Evolutionary conservation across 2,888 invertebrate genomes (phyloP).

Genomic region (Hyposoter dolosus): DNA sequence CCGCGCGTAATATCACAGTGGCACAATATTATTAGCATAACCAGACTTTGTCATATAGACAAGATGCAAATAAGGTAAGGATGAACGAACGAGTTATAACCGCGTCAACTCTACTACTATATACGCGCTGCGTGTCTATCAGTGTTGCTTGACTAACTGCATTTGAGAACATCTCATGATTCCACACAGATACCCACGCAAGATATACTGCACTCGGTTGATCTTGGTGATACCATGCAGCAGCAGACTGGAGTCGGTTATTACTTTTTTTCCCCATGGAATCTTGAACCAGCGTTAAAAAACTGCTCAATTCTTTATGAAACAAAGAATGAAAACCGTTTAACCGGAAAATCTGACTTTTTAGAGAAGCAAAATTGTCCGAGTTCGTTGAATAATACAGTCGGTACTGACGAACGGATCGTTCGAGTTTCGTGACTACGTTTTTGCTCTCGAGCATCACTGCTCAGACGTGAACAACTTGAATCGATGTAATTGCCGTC

Average conservation of each 20-base stretch:
- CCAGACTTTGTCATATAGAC: conserved; percentile 71
- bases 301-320: background rate
- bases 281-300: conserved; percentile 2
- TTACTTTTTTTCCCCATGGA: background rate
- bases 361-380: background rate
- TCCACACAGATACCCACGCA: conserved; percentile 33
- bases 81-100: conserved; percentile 34
- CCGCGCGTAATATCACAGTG: conserved; percentile 71
- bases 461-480: conserved; percentile 27
- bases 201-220: conserved; percentile 36
- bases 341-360: background rate
- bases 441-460: background rate
- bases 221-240: conserved; percentile 10
- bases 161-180: conserved; percentile 41
- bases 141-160: conserved; percentile 45
- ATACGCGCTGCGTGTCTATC: conserved; percentile 21
- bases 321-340: conserved; percentile 34
- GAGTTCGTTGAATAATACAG: conserved; percentile 9
- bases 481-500: conserved; percentile 30
- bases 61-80: conserved; percentile 43
- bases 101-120: conserved; percentile 21
- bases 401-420: background rate
- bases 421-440: conserved; percentile 14
- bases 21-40: conserved; percentile 79
- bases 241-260: background rate